Evolutionary conservation across 2,888 invertebrate species (phyloP), one percentile per base, ranked within the genome.

Genomic region (Girardia tigrina): DNA sequence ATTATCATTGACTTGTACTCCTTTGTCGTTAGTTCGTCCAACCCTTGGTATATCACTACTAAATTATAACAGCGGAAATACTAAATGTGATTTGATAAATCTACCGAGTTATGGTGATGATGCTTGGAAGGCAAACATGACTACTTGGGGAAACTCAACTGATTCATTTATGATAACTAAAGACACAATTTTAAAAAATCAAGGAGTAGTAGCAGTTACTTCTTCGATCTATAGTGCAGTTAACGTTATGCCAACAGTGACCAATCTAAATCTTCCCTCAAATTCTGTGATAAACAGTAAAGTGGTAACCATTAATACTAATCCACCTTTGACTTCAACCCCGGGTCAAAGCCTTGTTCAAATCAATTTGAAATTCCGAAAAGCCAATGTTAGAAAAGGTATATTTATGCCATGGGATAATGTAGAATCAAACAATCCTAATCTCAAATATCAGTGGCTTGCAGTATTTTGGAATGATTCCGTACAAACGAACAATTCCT

Each of bases 381-480:
- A 74, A n/a, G 23, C 69, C 23, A 74, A 74, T 36, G 69, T 26
- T 1, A 1, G 56, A 26, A 71, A 6, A n/a, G 74, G 74, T 26
- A 42, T 27, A 2, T 26, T 56, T 56, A 26, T 74, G 26, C 42
- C 56, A 27, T 42, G 69, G 42, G 74, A 74, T 56, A 8, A 1
- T 4, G 26, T 23, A 23, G 36, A 74, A 26, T 69, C 74, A 2
- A 26, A 76, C 8, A 23, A 75, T 4, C 27, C 26, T 23, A 29
- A 1, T 1, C 29, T 75, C 4, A 75, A 75, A 12, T 75, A 28
- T 14, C 20, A 72, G 8, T 72, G 72, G n/a, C 20, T 23, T 0
- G 28, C 72, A 20, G 75, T 28, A n/a, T 75, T 75, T 74, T 75
- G 75, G 75, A 28, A 76, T 23, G 28, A 74, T 16, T 56, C 0